These are phyloP conservation scores for Drosophila paulistorum DNA, from an alignment of 1,140 invertebrate species.

Conservation along the genomic window DNA sequence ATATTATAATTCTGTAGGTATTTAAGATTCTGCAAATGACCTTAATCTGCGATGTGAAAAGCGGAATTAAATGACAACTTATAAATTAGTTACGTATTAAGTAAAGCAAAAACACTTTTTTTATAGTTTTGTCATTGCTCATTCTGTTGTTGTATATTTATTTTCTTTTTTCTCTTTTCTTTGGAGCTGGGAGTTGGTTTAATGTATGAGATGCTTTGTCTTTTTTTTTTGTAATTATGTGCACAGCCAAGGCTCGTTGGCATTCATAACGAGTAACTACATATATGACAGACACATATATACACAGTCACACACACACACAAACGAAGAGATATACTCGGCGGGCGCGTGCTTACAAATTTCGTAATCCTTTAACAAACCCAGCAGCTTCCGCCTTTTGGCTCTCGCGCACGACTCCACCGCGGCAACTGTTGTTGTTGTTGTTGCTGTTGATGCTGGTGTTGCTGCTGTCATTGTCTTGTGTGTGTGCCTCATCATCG, in stretches of 20 bases:
- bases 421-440: constrained; percentile 16
- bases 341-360: constrained; percentile 72
- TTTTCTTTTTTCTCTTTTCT: background rate
- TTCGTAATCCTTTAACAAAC: constrained; percentile 81
- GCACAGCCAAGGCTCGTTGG: constrained; percentile 38
- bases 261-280: constrained; percentile 58
- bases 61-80: constrained; percentile 5
- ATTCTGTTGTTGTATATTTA: constrained; percentile 16
- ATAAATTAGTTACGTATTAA: constrained; percentile 8
- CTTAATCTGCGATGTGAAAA: constrained; percentile 4
- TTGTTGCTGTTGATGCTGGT: constrained; percentile 21
- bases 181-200: background rate
- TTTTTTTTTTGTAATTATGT: constrained; percentile 48
- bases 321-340: constrained; percentile 32
- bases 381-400: constrained; percentile 63
- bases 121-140: background rate
- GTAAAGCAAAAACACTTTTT: background rate
- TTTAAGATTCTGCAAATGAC: no score
- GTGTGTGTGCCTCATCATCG: constrained; percentile 76
- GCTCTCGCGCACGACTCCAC: constrained; percentile 51
- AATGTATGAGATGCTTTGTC: constrained; percentile 20
- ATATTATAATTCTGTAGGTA: no score
- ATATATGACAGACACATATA: constrained; percentile 40
- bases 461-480: constrained; percentile 70
- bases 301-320: constrained; percentile 9